phyloP scores from a whole-genome alignment of 2,113 vertebrate species.

The Ciconia maguari region DNA sequence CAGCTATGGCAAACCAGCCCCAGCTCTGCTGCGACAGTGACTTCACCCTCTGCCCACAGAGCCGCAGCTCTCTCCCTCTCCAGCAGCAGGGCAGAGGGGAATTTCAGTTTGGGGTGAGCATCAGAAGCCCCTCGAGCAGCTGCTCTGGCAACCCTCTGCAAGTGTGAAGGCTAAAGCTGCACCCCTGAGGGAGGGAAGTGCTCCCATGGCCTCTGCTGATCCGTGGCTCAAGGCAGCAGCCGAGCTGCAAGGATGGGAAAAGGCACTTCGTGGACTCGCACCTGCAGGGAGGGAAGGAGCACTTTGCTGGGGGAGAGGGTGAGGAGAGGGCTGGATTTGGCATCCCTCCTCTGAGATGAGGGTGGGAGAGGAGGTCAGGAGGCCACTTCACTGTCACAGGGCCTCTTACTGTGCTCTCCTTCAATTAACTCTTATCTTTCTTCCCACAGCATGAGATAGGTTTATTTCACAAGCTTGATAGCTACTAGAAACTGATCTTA shows the following conservation, averaged over 20 bases:
- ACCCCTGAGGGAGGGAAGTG: background rate
- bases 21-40: background rate
- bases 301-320: background rate
- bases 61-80: background rate
- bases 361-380: background rate
- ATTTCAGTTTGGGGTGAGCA: background rate
- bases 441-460: background rate
- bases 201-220: background rate
- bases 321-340: background rate
- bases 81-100: background rate
- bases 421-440: background rate
- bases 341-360: background rate
- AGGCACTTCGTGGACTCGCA: background rate
- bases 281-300: background rate
- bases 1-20: background rate
- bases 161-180: background rate
- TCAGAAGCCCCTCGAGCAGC: background rate
- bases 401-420: background rate
- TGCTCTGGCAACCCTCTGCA: background rate
- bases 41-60: background rate
- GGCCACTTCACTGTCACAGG: background rate
- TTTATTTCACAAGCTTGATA: background rate
- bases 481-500: background rate
- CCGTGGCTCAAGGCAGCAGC: background rate
- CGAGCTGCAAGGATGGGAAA: background rate